phyloP scores from a whole-genome alignment of 1,140 invertebrate species.

The Cardiocondyla obscurior region DNA sequence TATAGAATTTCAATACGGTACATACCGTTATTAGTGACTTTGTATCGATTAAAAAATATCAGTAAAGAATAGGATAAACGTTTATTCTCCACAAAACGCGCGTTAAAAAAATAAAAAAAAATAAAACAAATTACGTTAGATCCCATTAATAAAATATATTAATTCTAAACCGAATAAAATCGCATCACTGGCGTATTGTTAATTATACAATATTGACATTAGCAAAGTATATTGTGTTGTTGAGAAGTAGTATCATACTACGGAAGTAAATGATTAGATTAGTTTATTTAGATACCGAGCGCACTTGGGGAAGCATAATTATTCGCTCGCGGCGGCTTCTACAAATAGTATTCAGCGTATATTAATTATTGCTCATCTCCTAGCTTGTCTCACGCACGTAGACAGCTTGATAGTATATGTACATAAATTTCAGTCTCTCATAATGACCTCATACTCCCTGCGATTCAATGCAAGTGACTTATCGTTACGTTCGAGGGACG shows the following conservation, averaged over 20 bases:
- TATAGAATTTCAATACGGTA: neutral
- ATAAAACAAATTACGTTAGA: neutral
- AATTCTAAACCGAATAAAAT: neutral
- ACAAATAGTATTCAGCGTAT: constrained; percentile 44
- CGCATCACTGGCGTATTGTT: neutral
- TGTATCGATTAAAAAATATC: neutral
- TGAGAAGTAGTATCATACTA: neutral
- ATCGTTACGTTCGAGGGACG: constrained; percentile 2
- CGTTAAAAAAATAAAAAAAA: neutral
- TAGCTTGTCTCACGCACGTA: neutral
- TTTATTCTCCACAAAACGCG: neutral
- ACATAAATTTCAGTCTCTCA: constrained; percentile 35
- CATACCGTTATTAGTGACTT: neutral
- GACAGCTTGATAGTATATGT: neutral
- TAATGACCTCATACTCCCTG: neutral
- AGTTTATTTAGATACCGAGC: constrained; percentile 35
- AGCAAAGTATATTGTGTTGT: neutral
- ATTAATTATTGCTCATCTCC: constrained; percentile 31
- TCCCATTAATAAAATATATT: neutral
- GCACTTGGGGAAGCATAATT: constrained; percentile 4
- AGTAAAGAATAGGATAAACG: neutral
- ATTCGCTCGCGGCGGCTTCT: constrained; percentile 29
- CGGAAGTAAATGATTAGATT: constrained; percentile 12
- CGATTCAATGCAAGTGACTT: constrained; percentile 20
- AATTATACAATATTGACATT: neutral